Evolutionary conservation across 2,888 invertebrate species (phyloP).

Genomic region (Caenorhabditis sp.): DNA sequence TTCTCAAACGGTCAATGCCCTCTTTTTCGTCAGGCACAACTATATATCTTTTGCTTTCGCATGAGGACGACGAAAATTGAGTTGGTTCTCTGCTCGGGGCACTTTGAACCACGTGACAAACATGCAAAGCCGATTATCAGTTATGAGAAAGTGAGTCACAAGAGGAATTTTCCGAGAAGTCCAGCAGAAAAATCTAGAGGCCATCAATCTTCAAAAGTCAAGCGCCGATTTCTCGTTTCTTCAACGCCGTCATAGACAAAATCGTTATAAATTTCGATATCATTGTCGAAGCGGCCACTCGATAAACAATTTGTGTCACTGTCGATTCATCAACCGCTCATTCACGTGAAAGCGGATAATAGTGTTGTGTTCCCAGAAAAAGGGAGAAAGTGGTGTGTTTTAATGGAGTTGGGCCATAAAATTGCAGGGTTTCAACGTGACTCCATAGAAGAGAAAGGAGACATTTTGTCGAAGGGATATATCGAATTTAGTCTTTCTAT

Average conservation of each 20-base stretch:
- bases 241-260: background rate
- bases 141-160: background rate
- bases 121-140: background rate
- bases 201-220: constrained; percentile 11
- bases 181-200: background rate
- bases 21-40: background rate
- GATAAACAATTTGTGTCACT: constrained; percentile 34
- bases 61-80: background rate
- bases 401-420: background rate
- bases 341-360: constrained; percentile 18
- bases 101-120: background rate
- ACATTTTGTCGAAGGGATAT: too few species aligned
- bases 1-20: background rate
- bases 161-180: background rate
- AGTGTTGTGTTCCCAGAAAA: constrained; percentile 7
- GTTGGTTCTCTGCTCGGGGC: constrained; percentile 21
- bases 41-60: background rate
- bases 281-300: constrained; percentile 2
- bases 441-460: too few species aligned
- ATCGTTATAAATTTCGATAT: constrained; percentile 2
- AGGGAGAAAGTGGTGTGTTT: background rate
- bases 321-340: constrained; percentile 27
- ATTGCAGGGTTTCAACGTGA: too few species aligned
- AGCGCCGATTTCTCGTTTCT: background rate
- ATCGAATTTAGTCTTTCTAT: too few species aligned